Base-by-base conservation (phyloP, 2,888 invertebrate species). In the Stenodema calcarata region DNA sequence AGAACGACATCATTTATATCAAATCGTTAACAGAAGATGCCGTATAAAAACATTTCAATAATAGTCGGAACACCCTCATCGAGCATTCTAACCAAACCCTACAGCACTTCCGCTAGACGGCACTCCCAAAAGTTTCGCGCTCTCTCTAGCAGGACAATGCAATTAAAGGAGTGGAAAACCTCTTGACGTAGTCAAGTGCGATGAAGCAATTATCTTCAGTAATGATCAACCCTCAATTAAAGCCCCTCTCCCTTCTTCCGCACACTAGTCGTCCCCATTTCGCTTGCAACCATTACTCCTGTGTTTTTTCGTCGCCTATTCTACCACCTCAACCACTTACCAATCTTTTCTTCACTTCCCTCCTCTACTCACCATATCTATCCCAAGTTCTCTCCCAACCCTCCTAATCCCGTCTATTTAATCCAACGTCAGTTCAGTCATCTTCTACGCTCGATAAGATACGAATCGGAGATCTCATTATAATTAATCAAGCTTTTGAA, bases 161-260 rank as follows among this genome's bases (percentile, higher is more conserved):
- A 82, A 82, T 82, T 82, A 82, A 82, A 82, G 82, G 69, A 82
- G 69, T 42, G 70, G 69, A 82, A 78, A 82, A 82, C 69, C 82
- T 82, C 41, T 82, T 62, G 69, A 41, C 82, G 54, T 41, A 62
- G 82, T 82, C 82, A 69, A 82, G 82, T 82, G 70, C 69, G 82
- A 82, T 62, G 62, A 41, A 82, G 82, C 80, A 80, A 54, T 80
- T 80, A 78, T 78, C 78, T 80, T 54, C 80, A 50, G 62, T 82
- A 82, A 82, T 82, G 82, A 82, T 82, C 69, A 69, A 62, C 69
- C 82, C 41, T 69, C 82, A 82, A 82, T 82, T 82, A 82, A 82
- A 82, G 62, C 62, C 41, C 1, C 28, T 35, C 9, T 16, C 62
- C 80, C 42, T n/a, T 28, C 16, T 16, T 44, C 11, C 47, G 2